A percentile compares a stretch with the other conserved stretches of the same genome.
phyloP scores from a whole-genome alignment of 2,113 vertebrate genomes.

The Vulpes lagopus region DNA sequence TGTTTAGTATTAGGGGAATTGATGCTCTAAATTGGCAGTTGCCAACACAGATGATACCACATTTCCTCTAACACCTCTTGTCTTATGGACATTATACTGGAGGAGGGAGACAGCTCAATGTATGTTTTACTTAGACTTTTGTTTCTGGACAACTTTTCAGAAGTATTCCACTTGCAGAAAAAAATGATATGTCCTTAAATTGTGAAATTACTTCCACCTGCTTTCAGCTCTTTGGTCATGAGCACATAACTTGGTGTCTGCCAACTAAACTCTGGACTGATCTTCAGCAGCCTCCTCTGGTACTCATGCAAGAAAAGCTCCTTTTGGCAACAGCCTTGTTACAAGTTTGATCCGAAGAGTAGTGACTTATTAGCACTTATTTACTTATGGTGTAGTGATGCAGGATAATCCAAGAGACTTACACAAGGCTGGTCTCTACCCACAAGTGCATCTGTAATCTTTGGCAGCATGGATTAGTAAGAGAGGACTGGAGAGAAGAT shows the following conservation, averaged over 20 bases:
- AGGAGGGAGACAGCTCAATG: neutral
- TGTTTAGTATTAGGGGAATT: neutral
- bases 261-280: neutral
- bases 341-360: neutral
- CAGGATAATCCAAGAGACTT: neutral
- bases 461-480: neutral
- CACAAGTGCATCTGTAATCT: neutral
- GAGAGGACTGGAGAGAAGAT: neutral
- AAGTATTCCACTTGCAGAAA: neutral
- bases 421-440: neutral
- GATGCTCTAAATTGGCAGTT: neutral
- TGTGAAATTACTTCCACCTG: neutral
- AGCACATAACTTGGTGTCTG: neutral
- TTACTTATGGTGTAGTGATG: neutral
- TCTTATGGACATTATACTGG: neutral
- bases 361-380: neutral
- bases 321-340: neutral
- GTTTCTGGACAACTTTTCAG: slow-evolving; percentile 17
- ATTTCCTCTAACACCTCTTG: neutral
- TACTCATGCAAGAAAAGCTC: neutral
- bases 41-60: neutral
- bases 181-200: neutral
- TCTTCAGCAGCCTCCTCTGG: neutral
- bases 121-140: neutral
- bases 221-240: neutral